Evolutionary conservation across 2,888 invertebrate genomes (phyloP), one percentile per base, ranked within the genome.

Genomic region (Andrena bucephala): DNA sequence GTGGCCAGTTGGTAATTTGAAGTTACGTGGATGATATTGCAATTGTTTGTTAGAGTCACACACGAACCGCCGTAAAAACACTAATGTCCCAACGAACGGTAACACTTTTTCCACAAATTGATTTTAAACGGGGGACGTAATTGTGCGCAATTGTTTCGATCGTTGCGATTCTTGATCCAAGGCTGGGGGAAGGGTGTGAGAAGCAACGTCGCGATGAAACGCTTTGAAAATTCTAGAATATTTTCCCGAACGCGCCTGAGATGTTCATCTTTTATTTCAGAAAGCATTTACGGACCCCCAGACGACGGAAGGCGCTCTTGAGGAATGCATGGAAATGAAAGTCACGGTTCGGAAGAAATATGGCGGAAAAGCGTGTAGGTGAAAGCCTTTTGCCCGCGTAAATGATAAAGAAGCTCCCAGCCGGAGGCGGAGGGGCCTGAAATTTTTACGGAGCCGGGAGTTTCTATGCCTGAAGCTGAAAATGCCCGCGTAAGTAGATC

Each of bases 311-410:
- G 31, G 52, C 54, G 7, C 50, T 42, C 27, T 31, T 59, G 57
- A 80, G 73, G 57, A 65, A 81, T 73, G 68, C 63, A 73, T 76
- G 77, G 69, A 76, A 76, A 75, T 69, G 77, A 79, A 76, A 79
- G 79, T 76, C 79, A 70, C 69, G 76, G 24, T 80, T 52, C n/a
- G 29, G 27, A 31, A 69, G 72, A 81, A 67, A 81, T 81, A 72
- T 50, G 31, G 27, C 52, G 16, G 16, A 20, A 52, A 48, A 33
- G 29, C 67, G 62, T 68, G 72, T 42, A 31, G 81, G 65, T 59
- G 72, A 69, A 80, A 81, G 73, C 81, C 73, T 73, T 81, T 80
- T 81, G 50, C 36, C 31, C 72, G 59, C 54, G 33, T 81, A 73
- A 81, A 81, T 81, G 81, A 81, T 81, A 68, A 80, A 81, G 68